phyloP scores from a whole-genome alignment of 2,888 invertebrate genomes.

The Liopterus haemorrhoidalis region DNA sequence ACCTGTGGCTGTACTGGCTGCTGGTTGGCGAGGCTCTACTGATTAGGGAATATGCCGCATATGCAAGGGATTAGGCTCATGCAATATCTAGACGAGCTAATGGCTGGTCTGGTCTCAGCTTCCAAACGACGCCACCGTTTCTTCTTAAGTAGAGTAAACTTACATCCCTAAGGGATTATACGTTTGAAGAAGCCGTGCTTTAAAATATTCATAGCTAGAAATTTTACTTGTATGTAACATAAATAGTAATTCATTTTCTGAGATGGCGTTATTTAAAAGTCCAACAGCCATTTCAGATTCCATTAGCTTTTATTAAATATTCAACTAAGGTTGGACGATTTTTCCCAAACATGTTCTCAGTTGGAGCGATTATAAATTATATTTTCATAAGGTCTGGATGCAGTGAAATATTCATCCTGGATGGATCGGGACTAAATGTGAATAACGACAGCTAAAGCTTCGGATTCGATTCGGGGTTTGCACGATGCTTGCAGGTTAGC shows the following conservation, averaged over 20 bases:
- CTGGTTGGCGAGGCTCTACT: too few relatives aligned
- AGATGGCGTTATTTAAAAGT: conserved; percentile 25
- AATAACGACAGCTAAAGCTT: too few relatives aligned
- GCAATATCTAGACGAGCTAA: conserved; percentile 23
- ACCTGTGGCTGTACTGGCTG: too few relatives aligned
- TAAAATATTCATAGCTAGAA: conserved; percentile 39
- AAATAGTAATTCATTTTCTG: conserved; percentile 35
- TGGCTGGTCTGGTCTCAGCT: conserved; percentile 12
- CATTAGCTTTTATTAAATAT: conserved; percentile 23
- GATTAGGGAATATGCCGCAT: conserved; percentile 22
- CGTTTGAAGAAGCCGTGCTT: conserved; percentile 27
- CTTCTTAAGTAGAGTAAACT: conserved; percentile 23
- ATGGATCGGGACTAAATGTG: too few relatives aligned
- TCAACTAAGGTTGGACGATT: conserved; percentile 17
- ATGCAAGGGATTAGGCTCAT: conserved; percentile 24
- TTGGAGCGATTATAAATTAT: conserved; percentile 24
- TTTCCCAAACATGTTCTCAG: conserved; percentile 21
- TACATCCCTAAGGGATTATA: conserved; percentile 15
- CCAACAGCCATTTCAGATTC: conserved; percentile 22
- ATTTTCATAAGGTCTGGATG: conserved; percentile 20
- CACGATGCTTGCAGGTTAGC: too few relatives aligned
- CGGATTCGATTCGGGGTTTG: too few relatives aligned
- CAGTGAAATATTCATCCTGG: conserved; percentile 7
- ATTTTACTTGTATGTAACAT: conserved; percentile 34
- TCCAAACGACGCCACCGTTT: conserved; percentile 3